Percentiles rank a stretch among this genome's conserved stretches.
Evolutionary conservation across 2,888 invertebrate genomes (phyloP).

Genomic region (Zelleria hepariella): DNA sequence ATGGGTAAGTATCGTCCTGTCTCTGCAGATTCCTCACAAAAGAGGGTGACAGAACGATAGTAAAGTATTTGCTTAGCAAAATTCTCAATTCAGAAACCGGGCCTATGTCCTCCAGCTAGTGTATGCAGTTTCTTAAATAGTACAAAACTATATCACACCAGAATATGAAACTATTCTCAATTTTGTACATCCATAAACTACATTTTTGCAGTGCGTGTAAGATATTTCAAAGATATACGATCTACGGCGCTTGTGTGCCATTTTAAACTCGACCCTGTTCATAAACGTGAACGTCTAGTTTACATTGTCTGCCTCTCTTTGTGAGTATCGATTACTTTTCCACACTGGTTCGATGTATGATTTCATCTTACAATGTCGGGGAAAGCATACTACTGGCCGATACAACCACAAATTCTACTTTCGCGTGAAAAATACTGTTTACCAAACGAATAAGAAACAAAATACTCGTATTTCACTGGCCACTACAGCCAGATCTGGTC

Average conservation of each 20-base stretch:
- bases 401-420: constrained; percentile 35
- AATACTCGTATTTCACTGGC: too few relatives aligned
- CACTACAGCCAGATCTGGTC: too few relatives aligned
- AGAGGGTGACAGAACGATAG: too few relatives aligned
- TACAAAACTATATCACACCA: too few relatives aligned
- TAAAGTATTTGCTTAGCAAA: too few relatives aligned
- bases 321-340: constrained; percentile 39
- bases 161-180: too few relatives aligned
- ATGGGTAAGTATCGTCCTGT: too few relatives aligned
- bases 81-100: too few relatives aligned
- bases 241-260: not conserved
- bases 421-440: constrained; percentile 14
- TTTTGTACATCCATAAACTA: not conserved
- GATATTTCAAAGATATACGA: not conserved
- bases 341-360: constrained; percentile 38
- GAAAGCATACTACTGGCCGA: constrained; percentile 29
- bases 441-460: not conserved
- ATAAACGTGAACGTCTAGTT: not conserved
- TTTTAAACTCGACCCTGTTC: not conserved
- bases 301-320: not conserved
- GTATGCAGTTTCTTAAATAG: too few relatives aligned
- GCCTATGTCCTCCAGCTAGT: too few relatives aligned
- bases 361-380: constrained; percentile 36
- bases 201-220: constrained; percentile 6
- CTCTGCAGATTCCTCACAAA: too few relatives aligned